Percentiles rank a stretch among this genome's conserved stretches.
Conservation (phyloP, 2,888 invertebrate species). For the Diaprepes abbreviatus region DNA sequence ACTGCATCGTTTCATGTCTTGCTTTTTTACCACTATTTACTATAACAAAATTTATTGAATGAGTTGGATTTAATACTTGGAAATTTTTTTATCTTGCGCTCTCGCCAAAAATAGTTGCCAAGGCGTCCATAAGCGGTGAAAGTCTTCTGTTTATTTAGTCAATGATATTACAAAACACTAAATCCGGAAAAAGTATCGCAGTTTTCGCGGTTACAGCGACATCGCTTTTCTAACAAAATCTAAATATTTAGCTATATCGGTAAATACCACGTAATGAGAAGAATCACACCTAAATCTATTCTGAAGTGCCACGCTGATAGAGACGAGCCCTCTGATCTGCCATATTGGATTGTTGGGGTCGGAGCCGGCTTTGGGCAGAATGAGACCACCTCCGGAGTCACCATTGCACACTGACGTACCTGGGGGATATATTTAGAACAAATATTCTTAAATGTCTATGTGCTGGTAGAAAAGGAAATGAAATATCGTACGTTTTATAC, state of each 20-base stretch:
- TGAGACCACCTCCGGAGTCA: constrained; percentile 67
- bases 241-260: constrained; percentile 73
- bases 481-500: no score
- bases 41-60: no score
- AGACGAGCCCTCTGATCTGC: constrained; percentile 70
- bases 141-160: no score
- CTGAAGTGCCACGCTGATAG: constrained; percentile 72
- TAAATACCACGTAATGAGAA: constrained; percentile 74
- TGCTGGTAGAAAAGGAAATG: no score
- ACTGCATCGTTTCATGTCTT: no score
- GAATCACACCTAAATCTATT: constrained; percentile 73
- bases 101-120: no score
- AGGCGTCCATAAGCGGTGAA: no score
- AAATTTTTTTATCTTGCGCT: no score
- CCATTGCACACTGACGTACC: constrained; percentile 73
- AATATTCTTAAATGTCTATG: constrained; percentile 4
- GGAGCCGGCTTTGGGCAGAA: constrained; percentile 60
- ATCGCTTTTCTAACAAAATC: constrained; percentile 68
- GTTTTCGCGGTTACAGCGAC: constrained; percentile 20
- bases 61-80: no score
- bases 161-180: no score
- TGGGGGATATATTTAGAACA: constrained; percentile 54
- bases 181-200: no score
- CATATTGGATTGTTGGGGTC: constrained; percentile 56
- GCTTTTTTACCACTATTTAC: no score